These are phyloP conservation scores for Lithobates sylvaticus DNA, from an alignment of 2,797 vertebrate species.

Conservation along the genomic window DNA sequence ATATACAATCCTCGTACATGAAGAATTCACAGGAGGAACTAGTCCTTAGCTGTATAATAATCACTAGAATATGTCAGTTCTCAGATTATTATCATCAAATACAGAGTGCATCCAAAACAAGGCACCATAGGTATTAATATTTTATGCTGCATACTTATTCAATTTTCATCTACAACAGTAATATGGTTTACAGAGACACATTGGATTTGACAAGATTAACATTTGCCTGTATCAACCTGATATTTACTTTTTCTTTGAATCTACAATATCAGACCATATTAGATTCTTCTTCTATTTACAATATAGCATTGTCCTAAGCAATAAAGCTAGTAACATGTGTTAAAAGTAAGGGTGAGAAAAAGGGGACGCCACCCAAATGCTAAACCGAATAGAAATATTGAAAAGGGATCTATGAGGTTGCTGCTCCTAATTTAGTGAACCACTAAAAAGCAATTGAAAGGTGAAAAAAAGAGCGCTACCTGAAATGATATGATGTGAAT, in stretches of 20 bases:
- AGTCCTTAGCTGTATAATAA: background rate
- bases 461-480: no score
- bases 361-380: no score
- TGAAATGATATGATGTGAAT: no score
- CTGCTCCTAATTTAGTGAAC: no score
- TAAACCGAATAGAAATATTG: no score
- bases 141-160: background rate
- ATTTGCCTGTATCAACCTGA: background rate
- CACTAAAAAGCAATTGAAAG: no score
- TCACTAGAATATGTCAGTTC: background rate
- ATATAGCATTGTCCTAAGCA: background rate
- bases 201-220: background rate
- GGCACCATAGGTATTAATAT: background rate
- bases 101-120: no score
- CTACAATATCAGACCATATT: background rate
- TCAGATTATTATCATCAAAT: no score
- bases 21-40: background rate
- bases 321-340: background rate
- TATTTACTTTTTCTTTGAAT: background rate
- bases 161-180: constrained; percentile 1
- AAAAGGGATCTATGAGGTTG: no score
- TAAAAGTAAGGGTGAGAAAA: no score
- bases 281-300: background rate
- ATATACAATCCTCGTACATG: background rate
- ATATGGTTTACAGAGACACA: background rate